phyloP scores from a whole-genome alignment of 2,797 vertebrate genomes.

The Sebastes oblongus region DNA sequence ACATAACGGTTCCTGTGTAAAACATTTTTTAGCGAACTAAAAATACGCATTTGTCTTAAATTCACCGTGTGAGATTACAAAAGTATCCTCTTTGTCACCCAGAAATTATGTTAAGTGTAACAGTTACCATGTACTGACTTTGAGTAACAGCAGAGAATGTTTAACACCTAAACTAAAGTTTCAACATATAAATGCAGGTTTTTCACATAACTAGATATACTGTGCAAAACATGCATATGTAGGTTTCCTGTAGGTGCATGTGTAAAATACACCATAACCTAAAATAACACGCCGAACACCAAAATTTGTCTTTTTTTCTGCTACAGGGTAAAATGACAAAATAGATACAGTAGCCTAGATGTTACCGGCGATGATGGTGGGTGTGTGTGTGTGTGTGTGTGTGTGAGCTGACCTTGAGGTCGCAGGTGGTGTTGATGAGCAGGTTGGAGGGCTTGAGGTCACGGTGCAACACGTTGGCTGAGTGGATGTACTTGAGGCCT shows the following conservation, averaged over 20 bases:
- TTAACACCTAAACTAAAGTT: background rate
- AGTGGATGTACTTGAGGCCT: conserved; percentile 97
- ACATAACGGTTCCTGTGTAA: background rate
- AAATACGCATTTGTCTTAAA: background rate
- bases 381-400: background rate
- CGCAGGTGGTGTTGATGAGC: conserved; percentile 95
- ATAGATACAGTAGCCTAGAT: background rate
- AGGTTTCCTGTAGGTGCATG: background rate
- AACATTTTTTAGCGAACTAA: background rate
- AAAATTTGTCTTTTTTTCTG: background rate
- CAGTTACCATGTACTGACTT: background rate
- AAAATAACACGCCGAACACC: background rate
- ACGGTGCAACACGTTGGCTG: conserved; percentile 94
- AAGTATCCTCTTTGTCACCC: background rate
- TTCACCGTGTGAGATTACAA: background rate
- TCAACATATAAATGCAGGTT: background rate
- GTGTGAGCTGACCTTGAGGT: conserved; percentile 87
- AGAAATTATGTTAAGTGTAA: background rate
- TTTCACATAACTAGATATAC: background rate
- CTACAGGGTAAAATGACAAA: background rate
- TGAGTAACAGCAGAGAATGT: background rate
- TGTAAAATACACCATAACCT: background rate
- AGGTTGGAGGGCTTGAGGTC: conserved; percentile 96
- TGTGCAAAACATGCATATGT: background rate
- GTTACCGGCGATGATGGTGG: background rate